phyloP scores from a whole-genome alignment of 2,113 vertebrate species.

The Eulemur rufifrons region DNA sequence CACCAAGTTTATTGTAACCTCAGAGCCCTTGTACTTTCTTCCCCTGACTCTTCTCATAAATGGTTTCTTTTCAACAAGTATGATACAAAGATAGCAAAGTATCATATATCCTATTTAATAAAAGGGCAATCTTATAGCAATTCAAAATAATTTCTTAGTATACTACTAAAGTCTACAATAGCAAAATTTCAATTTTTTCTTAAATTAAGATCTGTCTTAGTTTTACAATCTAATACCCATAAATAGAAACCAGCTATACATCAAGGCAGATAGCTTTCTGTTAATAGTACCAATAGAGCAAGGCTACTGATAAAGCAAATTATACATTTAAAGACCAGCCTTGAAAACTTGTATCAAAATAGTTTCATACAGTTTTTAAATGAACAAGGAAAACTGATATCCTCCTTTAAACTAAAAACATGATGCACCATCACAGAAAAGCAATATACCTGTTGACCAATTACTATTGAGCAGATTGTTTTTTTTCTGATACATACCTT shows the following conservation, averaged over 20 bases:
- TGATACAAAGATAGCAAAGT: background rate
- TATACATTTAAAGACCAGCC: background rate
- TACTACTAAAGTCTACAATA: background rate
- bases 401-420: background rate
- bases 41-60: background rate
- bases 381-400: background rate
- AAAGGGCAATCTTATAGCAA: background rate
- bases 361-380: background rate
- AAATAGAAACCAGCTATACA: background rate
- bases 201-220: constrained; percentile 15
- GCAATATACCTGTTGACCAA: background rate
- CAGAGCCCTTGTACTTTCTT: background rate
- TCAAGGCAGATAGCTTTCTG: background rate
- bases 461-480: background rate
- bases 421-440: background rate
- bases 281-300: background rate
- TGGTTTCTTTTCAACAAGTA: background rate
- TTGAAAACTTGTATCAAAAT: background rate
- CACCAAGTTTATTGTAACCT: background rate
- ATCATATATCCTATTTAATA: background rate
- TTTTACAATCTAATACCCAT: background rate
- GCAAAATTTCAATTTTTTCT: background rate
- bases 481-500: background rate
- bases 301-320: background rate
- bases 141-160: background rate